Evolutionary conservation across 2,797 vertebrate genomes (phyloP).

Genomic region (Ispidina picta): DNA sequence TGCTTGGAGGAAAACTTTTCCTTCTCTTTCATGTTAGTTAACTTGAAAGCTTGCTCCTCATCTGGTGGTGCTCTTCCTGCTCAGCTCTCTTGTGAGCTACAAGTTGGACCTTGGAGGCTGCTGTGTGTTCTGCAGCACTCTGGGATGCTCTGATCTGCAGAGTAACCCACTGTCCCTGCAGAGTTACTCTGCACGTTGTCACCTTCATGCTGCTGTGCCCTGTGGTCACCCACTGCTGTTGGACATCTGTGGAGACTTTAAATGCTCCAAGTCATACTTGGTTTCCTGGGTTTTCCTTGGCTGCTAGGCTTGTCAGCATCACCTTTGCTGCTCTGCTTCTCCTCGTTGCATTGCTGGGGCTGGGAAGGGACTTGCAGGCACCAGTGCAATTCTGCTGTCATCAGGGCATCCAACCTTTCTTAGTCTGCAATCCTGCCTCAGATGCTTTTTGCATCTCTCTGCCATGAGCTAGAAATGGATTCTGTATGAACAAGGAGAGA

Average conservation of each 20-base stretch:
- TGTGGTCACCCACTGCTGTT: neutral
- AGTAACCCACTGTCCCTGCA: neutral
- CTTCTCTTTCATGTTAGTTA: neutral
- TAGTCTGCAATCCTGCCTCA: neutral
- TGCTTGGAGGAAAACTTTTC: neutral
- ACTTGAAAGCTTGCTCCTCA: neutral
- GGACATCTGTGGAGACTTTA: neutral
- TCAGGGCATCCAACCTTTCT: neutral
- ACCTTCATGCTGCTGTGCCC: neutral
- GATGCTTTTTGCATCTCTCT: neutral
- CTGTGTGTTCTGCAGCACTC: neutral
- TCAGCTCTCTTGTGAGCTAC: neutral
- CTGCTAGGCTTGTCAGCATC: neutral
- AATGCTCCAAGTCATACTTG: neutral
- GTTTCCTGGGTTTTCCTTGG: neutral
- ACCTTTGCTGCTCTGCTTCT: neutral
- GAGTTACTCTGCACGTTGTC: neutral
- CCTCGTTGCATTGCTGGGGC: neutral
- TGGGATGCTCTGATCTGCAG: neutral
- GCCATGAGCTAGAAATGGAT: neutral
- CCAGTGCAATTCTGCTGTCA: neutral
- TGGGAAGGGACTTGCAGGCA: neutral
- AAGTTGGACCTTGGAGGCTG: neutral
- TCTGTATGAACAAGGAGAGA: neutral
- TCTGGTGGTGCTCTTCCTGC: neutral